Conservation (phyloP, 2,113 vertebrate species). For the Tachuris rubrigastra region DNA sequence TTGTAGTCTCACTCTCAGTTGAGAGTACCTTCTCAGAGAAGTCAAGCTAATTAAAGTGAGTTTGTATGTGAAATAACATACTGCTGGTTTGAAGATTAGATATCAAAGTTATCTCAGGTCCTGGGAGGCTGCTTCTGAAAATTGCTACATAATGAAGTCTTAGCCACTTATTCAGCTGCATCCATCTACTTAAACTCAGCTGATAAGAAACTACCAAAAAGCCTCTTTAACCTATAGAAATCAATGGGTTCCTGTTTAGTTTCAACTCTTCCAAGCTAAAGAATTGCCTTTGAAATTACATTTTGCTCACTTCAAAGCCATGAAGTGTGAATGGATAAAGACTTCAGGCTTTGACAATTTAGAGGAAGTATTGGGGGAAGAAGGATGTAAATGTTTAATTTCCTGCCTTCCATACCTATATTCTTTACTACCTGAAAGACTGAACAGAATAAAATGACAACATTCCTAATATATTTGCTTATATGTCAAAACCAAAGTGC, state of each 20-base stretch:
- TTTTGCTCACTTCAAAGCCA: background rate
- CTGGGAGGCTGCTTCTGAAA: background rate
- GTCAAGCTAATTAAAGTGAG: background rate
- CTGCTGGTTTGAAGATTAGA: background rate
- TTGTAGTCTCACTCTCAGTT: background rate
- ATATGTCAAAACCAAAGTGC: background rate
- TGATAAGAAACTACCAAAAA: background rate
- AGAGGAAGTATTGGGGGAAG: background rate
- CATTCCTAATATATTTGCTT: background rate
- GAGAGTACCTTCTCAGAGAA: background rate
- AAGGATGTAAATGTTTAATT: constrained; percentile 15
- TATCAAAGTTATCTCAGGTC: background rate
- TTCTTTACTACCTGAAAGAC: background rate
- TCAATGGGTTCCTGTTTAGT: background rate
- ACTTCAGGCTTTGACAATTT: background rate
- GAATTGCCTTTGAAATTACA: background rate
- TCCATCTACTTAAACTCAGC: background rate
- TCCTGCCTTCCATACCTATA: background rate
- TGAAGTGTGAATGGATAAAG: background rate
- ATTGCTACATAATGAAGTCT: background rate
- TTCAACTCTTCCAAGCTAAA: background rate
- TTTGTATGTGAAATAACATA: background rate
- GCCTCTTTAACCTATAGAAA: background rate
- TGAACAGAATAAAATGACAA: background rate
- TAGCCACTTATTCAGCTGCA: background rate